Conservation (phyloP, 37 sponge, comb jelly and placozoan species). For the Petrosia ficiformis region DNA sequence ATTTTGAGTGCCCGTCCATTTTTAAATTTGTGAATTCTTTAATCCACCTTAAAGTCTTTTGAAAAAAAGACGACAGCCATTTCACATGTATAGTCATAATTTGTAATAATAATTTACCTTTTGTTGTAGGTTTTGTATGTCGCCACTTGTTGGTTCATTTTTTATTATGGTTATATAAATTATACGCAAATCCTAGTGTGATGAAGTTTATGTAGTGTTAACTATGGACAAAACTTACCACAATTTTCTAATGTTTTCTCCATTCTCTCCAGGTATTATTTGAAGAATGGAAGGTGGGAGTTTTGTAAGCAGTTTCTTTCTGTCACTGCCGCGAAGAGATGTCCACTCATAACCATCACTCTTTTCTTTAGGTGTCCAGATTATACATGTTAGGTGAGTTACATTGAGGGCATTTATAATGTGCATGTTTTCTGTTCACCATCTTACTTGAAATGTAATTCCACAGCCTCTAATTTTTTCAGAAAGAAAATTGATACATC, state of each 20-base stretch:
- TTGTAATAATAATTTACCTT: not conserved
- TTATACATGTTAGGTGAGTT: not conserved
- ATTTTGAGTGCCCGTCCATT: not conserved
- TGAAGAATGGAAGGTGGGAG: slow-evolving; percentile 5
- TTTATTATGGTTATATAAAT: not conserved
- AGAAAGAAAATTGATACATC: not conserved
- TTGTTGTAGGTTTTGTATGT: not conserved
- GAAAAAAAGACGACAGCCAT: too few species aligned
- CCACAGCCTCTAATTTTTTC: not conserved
- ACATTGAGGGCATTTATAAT: not conserved
- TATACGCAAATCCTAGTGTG: not conserved
- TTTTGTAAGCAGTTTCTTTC: not conserved
- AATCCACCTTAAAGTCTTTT: not conserved
- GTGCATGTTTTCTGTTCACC: not conserved
- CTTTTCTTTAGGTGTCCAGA: not conserved
- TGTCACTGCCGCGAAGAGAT: slow-evolving; percentile 5
- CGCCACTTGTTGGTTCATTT: not conserved
- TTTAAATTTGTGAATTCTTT: not conserved
- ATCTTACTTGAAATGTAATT: not conserved
- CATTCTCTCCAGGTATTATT: not conserved
- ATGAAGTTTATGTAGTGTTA: not conserved
- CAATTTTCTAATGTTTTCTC: not conserved
- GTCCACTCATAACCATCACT: slow-evolving; percentile 7
- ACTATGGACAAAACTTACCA: not conserved
- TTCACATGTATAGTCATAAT: not conserved